Percentiles rank a stretch among this genome's conserved stretches.
These are phyloP conservation scores for Mormyrops attenuatus DNA, from an alignment of 2,797 vertebrate genomes.

Conservation along the genomic window DNA sequence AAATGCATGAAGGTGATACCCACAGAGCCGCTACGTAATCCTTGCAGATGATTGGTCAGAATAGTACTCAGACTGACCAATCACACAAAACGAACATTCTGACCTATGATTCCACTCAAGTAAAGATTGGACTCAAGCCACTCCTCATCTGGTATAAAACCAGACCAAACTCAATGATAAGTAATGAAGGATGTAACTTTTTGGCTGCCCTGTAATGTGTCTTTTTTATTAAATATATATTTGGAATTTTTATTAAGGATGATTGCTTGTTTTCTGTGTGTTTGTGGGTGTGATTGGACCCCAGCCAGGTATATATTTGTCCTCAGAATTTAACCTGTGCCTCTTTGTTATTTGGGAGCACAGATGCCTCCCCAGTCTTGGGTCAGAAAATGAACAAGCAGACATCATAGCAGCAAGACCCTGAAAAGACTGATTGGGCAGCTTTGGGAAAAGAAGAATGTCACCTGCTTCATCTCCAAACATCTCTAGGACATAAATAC, in stretches of 20 bases:
- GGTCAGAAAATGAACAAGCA: background rate
- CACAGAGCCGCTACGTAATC: background rate
- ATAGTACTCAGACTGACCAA: background rate
- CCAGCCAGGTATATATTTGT: background rate
- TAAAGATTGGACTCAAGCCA: background rate
- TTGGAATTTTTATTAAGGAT: background rate
- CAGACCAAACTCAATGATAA: background rate
- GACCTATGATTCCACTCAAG: background rate
- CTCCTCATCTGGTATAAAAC: background rate
- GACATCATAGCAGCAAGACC: background rate
- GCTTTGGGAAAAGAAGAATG: background rate
- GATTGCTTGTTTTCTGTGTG: background rate
- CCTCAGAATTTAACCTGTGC: background rate
- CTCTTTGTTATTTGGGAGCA: background rate
- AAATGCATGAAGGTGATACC: background rate
- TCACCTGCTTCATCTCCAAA: background rate
- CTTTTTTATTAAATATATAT: background rate
- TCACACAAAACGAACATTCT: background rate
- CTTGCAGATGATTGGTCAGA: background rate
- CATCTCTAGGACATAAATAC: background rate
- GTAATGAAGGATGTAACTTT: background rate
- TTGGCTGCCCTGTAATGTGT: background rate
- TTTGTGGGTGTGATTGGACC: background rate
- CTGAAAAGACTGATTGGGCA: background rate
- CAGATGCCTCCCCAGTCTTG: background rate